A percentile compares a stretch with the other conserved stretches of the same genome.
These are phyloP conservation scores for Semicossyphus pulcher DNA, from an alignment of 2,113 vertebrate genomes.

Conservation along the genomic window DNA sequence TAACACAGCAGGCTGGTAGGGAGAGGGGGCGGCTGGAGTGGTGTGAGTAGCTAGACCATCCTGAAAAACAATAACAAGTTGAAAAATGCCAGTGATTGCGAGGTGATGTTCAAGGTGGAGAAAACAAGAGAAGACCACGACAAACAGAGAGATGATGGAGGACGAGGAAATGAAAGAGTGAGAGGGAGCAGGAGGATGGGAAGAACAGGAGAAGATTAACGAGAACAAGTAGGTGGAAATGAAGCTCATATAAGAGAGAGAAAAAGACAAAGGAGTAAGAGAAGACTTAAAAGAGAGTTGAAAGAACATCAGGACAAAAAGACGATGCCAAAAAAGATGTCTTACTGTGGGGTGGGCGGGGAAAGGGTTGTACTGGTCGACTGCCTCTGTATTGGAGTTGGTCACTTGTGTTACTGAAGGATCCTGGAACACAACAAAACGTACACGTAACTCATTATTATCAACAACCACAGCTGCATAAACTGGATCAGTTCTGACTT, in stretches of 20 bases:
- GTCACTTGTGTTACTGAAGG: constrained; percentile 93
- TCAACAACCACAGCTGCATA: neutral
- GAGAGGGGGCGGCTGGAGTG: constrained; percentile 77
- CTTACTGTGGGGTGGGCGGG: constrained; percentile 86
- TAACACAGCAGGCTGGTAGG: constrained; percentile 91
- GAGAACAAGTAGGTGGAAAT: neutral
- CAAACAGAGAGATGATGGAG: neutral
- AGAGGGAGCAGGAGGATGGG: neutral
- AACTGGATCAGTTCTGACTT: neutral
- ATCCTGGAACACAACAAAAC: constrained; percentile 83
- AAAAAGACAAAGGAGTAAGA: neutral
- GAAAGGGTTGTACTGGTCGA: constrained; percentile 92
- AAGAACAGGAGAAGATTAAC: neutral
- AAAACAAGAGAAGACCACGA: neutral
- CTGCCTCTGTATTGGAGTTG: constrained; percentile 77
- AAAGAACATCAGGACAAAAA: neutral
- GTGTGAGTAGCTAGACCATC: constrained; percentile 81
- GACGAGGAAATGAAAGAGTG: neutral
- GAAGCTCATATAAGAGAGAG: neutral
- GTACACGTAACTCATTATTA: neutral
- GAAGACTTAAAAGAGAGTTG: neutral
- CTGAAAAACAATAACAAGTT: constrained; percentile 63
- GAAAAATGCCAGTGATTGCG: neutral
- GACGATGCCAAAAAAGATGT: neutral
- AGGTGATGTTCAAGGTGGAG: neutral